These are phyloP conservation scores for Petrocephalus sullivani DNA, from an alignment of 2,797 vertebrate genomes.

Conservation along the genomic window DNA sequence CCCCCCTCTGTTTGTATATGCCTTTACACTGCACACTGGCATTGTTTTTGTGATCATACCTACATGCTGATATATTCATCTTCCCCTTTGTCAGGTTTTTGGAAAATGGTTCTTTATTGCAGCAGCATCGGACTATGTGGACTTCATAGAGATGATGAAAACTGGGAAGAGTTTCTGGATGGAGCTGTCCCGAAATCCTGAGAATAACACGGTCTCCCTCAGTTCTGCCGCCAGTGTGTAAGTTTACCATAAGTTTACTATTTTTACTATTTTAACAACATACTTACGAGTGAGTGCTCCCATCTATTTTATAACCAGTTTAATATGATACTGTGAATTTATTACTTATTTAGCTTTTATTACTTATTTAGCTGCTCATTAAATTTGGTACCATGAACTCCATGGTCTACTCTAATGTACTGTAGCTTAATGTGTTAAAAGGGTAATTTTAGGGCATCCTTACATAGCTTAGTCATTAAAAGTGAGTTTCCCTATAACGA, in stretches of 20 bases:
- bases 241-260: neutral
- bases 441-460: neutral
- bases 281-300: neutral
- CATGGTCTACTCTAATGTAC: neutral
- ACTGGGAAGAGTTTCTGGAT: neutral
- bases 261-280: no score
- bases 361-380: neutral
- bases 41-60: neutral
- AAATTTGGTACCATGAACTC: neutral
- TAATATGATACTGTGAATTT: neutral
- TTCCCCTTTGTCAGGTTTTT: neutral
- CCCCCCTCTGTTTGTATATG: neutral
- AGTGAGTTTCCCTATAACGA: neutral
- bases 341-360: neutral
- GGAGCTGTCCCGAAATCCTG: neutral
- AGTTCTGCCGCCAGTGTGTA: neutral
- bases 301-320: neutral
- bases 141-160: neutral
- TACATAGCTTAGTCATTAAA: neutral
- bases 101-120: neutral
- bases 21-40: neutral
- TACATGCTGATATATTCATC: neutral
- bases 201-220: neutral
- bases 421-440: neutral
- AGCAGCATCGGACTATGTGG: neutral